Evolutionary conservation across 1,140 invertebrate genomes (phyloP).

Genomic region (Aradophagus sp.): DNA sequence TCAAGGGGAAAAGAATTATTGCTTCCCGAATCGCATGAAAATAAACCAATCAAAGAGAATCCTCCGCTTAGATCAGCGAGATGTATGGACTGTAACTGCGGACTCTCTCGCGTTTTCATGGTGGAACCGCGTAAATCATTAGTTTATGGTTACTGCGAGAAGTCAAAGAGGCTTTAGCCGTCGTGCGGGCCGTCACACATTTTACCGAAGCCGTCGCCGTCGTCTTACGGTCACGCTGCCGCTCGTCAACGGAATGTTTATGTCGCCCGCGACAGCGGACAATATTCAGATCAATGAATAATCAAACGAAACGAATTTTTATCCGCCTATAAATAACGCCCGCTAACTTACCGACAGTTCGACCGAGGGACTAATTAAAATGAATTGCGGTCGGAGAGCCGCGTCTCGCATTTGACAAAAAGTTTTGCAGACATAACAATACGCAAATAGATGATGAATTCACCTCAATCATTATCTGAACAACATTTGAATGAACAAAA

Average conservation of each 20-base stretch:
- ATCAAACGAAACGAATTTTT: conserved; percentile 33
- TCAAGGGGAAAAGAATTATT: conserved; percentile 54
- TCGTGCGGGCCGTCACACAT: conserved; percentile 68
- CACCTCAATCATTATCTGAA: no score
- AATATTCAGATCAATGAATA: conserved; percentile 43
- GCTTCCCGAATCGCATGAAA: conserved; percentile 51
- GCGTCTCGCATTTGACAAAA: no score
- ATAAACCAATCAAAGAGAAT: conserved; percentile 60
- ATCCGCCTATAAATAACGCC: no score
- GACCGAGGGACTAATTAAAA: not conserved
- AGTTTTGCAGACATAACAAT: no score
- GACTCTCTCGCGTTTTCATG: conserved; percentile 48
- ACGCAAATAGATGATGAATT: conserved; percentile 37
- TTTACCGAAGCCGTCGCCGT: conserved; percentile 67
- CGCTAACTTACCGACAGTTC: conserved; percentile 2
- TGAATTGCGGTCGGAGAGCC: not conserved
- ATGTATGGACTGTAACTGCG: conserved; percentile 53
- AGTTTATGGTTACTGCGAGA: conserved; percentile 68
- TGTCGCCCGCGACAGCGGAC: conserved; percentile 41
- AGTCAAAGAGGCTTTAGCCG: conserved; percentile 69
- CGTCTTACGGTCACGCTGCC: conserved; percentile 50
- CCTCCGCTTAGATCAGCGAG: conserved; percentile 51
- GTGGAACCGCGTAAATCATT: conserved; percentile 66
- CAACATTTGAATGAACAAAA: no score
- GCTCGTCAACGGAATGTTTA: conserved; percentile 49